These are phyloP conservation scores for Albula goreensis DNA, from an alignment of 2,113 vertebrate species.

Conservation along the genomic window DNA sequence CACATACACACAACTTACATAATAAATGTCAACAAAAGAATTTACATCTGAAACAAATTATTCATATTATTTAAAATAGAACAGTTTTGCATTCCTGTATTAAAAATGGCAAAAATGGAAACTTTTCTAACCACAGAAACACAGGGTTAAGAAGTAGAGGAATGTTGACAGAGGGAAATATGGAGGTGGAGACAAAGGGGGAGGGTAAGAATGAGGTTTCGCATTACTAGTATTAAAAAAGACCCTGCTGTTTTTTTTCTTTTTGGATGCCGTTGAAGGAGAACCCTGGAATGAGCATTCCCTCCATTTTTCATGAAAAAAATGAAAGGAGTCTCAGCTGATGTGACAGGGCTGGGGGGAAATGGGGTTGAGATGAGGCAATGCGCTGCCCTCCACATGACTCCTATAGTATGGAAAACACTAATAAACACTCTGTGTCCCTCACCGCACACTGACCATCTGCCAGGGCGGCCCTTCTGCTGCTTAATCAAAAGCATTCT, in stretches of 20 bases:
- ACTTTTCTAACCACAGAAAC: neutral
- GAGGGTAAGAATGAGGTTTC: neutral
- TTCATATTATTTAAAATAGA: neutral
- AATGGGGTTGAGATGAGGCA: neutral
- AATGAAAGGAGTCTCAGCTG: neutral
- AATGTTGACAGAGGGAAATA: neutral
- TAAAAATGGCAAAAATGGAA: neutral
- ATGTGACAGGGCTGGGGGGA: neutral
- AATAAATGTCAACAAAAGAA: neutral
- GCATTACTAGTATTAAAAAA: neutral
- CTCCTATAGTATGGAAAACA: neutral
- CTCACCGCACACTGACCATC: neutral
- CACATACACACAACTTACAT: neutral
- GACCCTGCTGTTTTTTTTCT: neutral
- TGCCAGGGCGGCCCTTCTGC: neutral
- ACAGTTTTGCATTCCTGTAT: neutral
- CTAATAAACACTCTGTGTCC: neutral
- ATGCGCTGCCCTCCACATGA: neutral
- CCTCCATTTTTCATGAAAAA: neutral
- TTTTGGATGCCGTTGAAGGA: neutral
- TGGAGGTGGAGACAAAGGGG: neutral
- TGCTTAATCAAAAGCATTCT: neutral
- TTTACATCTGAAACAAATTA: neutral
- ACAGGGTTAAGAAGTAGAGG: neutral
- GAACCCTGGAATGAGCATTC: conserved; percentile 5